Conservation (phyloP, 37 sponge, comb jelly and placozoan species). For the Eunapius fragilis region DNA sequence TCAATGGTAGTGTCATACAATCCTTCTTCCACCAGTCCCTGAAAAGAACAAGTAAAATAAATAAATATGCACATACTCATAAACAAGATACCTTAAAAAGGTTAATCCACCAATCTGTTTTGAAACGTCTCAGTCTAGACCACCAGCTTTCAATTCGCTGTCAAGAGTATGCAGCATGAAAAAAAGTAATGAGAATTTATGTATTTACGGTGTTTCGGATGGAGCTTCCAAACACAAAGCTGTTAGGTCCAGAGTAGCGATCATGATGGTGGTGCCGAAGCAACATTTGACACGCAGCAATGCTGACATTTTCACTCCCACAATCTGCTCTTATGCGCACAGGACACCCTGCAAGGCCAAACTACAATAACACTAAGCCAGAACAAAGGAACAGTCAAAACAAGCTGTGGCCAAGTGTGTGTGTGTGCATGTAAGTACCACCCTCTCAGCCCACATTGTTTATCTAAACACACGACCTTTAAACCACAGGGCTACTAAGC, state of each 20-base stretch:
- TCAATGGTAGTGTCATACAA: neutral
- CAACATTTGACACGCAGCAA: slow-evolving; percentile 35
- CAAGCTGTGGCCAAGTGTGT: neutral
- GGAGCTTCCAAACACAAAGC: slow-evolving; percentile 54
- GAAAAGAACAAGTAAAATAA: neutral
- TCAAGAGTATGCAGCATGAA: neutral
- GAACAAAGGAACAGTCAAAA: neutral
- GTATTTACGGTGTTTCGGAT: slow-evolving; percentile 32
- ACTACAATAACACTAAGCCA: neutral
- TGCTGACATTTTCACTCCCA: slow-evolving; percentile 41
- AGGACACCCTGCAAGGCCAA: slow-evolving; percentile 36
- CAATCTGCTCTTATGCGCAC: slow-evolving; percentile 29
- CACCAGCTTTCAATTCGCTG: slow-evolving; percentile 67
- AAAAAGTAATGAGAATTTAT: neutral
- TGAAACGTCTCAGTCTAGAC: slow-evolving; percentile 41
- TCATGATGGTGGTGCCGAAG: slow-evolving; percentile 30
- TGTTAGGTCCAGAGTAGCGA: slow-evolving; percentile 23
- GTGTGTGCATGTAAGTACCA: slow-evolving; percentile 9
- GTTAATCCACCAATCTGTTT: slow-evolving; percentile 54
- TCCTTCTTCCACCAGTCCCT: slow-evolving; percentile 19
- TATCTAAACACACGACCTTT: too few relatives aligned
- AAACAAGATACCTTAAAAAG: slow-evolving; percentile 16
- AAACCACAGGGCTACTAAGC: too few relatives aligned
- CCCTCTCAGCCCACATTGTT: neutral
- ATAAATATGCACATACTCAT: neutral